These are phyloP conservation scores for Epirrhoe alternata DNA, from an alignment of 2,888 invertebrate genomes.

Conservation along the genomic window DNA sequence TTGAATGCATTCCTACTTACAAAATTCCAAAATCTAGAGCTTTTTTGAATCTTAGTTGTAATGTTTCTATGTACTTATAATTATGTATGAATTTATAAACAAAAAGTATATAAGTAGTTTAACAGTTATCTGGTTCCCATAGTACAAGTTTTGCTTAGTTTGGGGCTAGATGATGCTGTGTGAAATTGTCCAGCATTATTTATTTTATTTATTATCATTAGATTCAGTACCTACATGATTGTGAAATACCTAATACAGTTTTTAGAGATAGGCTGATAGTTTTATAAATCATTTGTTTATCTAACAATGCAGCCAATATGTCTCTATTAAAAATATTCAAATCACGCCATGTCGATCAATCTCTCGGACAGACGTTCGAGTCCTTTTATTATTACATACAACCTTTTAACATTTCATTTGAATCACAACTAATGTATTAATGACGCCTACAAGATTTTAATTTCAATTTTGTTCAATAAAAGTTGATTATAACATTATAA, in stretches of 20 bases:
- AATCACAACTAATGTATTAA: slow-evolving; percentile 16
- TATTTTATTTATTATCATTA: too few species aligned
- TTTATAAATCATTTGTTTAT: background rate
- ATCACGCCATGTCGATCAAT: slow-evolving; percentile 28
- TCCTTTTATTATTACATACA: slow-evolving; percentile 9
- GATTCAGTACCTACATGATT: too few species aligned
- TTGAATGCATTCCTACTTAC: background rate
- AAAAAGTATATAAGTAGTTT: too few species aligned
- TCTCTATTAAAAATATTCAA: slow-evolving; percentile 27
- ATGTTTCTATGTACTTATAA: too few species aligned
- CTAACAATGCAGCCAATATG: slow-evolving; percentile 16
- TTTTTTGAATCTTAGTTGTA: too few species aligned
- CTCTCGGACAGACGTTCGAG: slow-evolving; percentile 19
- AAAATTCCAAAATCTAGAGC: background rate
- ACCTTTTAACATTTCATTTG: slow-evolving; percentile 25
- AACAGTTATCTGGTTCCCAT: too few species aligned
- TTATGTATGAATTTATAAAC: too few species aligned
- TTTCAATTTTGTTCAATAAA: slow-evolving; percentile 18
- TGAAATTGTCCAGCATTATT: too few species aligned
- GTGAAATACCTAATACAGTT: too few species aligned
- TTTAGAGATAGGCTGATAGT: too few species aligned
- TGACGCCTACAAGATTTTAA: slow-evolving; percentile 13
- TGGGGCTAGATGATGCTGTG: too few species aligned
- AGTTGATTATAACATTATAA: slow-evolving; percentile 24
- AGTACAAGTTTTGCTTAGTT: too few species aligned